phyloP scores from a whole-genome alignment of 2,797 vertebrate genomes.

The Sternarchorhynchus goeldii region DNA sequence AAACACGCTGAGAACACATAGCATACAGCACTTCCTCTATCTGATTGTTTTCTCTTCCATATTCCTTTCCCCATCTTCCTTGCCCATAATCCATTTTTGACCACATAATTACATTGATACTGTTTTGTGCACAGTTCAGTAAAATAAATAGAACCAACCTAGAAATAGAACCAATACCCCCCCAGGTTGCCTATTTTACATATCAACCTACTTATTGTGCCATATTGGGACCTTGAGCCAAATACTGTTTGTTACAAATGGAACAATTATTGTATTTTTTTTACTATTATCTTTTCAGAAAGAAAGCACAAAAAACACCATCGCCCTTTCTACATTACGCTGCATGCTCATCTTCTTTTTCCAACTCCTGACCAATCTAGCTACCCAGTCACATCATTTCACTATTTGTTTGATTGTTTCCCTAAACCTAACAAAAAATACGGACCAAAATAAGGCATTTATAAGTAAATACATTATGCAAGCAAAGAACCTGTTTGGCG shows the following conservation, averaged over 20 bases:
- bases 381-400: not conserved
- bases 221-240: not conserved
- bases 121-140: too few relatives aligned
- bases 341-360: not conserved
- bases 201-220: not conserved
- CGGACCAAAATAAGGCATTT: not conserved
- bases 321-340: not conserved
- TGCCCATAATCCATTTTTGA: too few relatives aligned
- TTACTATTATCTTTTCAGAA: not conserved
- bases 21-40: not conserved
- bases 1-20: not conserved
- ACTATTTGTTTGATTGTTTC: not conserved
- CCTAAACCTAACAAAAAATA: not conserved
- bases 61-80: too few relatives aligned
- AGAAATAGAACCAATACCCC: not conserved
- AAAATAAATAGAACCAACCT: too few relatives aligned
- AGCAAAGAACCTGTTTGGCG: conserved; percentile 20
- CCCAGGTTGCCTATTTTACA: not conserved
- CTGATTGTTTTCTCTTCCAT: too few relatives aligned
- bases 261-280: too few relatives aligned
- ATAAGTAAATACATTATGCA: not conserved
- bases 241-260: not conserved
- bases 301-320: not conserved
- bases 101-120: not conserved
- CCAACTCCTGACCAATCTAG: not conserved